phyloP scores from a whole-genome alignment of 2,113 vertebrate species.

The Spizaetus ornatus region DNA sequence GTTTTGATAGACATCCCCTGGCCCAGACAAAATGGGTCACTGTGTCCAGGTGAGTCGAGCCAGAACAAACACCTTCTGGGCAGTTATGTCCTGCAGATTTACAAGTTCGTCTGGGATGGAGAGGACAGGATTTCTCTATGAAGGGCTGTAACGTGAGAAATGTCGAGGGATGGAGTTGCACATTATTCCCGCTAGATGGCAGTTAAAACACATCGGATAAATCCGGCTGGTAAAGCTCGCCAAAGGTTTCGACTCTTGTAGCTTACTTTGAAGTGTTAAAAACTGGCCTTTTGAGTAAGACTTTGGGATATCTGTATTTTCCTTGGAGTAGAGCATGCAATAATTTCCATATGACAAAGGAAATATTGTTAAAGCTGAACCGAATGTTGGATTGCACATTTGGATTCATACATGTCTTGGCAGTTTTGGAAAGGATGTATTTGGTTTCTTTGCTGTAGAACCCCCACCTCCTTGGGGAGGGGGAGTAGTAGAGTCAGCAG shows the following conservation, averaged over 20 bases:
- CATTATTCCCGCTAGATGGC: slow-evolving; percentile 39
- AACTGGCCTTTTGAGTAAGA: not conserved
- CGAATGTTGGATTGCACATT: not conserved
- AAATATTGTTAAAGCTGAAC: slow-evolving; percentile 12
- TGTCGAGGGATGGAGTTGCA: not conserved
- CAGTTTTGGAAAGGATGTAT: slow-evolving; percentile 12
- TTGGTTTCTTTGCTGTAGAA: slow-evolving; percentile 31
- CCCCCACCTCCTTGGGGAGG: slow-evolving; percentile 41
- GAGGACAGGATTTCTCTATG: not conserved
- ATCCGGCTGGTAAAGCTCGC: rapidly evolving
- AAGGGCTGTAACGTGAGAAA: not conserved
- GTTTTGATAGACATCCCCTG: not conserved
- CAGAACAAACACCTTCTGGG: not conserved
- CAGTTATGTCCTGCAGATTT: not conserved
- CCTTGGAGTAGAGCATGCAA: not conserved
- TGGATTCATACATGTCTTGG: slow-evolving; percentile 10
- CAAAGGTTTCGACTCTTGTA: not conserved
- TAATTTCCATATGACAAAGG: slow-evolving; percentile 36
- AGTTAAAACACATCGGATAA: not conserved
- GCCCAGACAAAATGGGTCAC: not conserved
- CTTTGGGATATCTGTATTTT: slow-evolving; percentile 21
- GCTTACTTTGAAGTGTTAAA: not conserved
- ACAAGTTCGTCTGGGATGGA: not conserved
- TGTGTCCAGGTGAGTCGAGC: not conserved
- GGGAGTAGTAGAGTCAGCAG: slow-evolving; percentile 38